Percentiles rank a stretch among this genome's conserved stretches.
Conservation (phyloP, 2,888 invertebrate species). For the Ormyrus pomaceus region DNA sequence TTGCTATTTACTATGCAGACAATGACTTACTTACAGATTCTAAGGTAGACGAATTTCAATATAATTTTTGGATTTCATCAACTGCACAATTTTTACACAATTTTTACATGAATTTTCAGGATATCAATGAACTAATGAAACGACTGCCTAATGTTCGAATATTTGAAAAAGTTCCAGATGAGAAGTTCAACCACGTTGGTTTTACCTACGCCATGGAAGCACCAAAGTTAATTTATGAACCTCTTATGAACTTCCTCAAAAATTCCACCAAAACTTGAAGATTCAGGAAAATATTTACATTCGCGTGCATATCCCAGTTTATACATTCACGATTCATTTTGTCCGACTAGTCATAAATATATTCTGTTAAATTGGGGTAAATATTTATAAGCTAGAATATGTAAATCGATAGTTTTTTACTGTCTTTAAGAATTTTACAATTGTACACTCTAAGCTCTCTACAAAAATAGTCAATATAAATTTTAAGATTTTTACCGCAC, state of each 20-base stretch:
- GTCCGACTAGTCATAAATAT: conserved; percentile 28
- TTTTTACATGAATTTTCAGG: conserved; percentile 72
- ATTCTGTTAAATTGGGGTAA: neutral
- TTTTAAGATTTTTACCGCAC: no score
- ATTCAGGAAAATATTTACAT: neutral
- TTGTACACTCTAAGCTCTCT: no score
- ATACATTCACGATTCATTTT: conserved; percentile 1
- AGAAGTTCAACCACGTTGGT: conserved; percentile 67
- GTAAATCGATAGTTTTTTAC: neutral
- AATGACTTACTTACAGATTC: conserved; percentile 81
- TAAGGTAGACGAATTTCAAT: conserved; percentile 55
- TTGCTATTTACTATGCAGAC: conserved; percentile 81
- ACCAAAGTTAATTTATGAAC: conserved; percentile 63
- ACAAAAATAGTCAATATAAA: no score
- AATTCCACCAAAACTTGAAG: conserved; percentile 22
- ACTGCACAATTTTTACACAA: conserved; percentile 27
- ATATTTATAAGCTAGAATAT: conserved; percentile 8
- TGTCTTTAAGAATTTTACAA: neutral
- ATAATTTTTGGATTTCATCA: no score
- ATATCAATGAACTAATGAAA: conserved; percentile 78
- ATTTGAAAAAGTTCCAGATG: conserved; percentile 62
- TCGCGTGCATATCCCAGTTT: neutral
- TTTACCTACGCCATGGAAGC: conserved; percentile 65
- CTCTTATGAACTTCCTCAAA: conserved; percentile 52
- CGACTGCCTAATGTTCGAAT: conserved; percentile 77